phyloP scores from a whole-genome alignment of 2,888 invertebrate species.

The Erynnis tages region DNA sequence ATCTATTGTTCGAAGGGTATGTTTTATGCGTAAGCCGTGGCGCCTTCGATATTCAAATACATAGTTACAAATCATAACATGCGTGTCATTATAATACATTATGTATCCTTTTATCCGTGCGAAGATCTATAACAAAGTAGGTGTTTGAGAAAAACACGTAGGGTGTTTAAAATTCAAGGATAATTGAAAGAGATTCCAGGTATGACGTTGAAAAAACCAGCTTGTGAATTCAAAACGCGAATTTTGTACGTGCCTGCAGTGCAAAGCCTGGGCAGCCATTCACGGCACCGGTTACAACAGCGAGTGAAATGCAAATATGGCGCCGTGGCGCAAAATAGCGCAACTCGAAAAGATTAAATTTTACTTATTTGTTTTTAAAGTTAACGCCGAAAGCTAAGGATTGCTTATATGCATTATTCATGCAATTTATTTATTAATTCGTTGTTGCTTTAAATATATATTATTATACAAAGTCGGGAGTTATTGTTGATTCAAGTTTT shows the following conservation, averaged over 20 bases:
- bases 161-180: constrained; percentile 28
- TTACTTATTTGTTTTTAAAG: constrained; percentile 1
- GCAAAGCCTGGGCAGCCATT: constrained; percentile 31
- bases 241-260: constrained; percentile 32
- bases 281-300: constrained; percentile 34
- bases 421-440: constrained; percentile 1
- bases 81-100: constrained; percentile 11
- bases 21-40: constrained; percentile 13
- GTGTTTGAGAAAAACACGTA: constrained; percentile 23
- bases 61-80: constrained; percentile 17
- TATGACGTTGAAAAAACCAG: constrained; percentile 29
- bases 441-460: too few species aligned
- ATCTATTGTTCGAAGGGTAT: not conserved
- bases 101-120: constrained; percentile 11
- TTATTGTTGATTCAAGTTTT: too few species aligned
- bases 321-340: constrained; percentile 11
- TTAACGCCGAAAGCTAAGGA: not conserved
- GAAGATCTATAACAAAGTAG: constrained; percentile 15
- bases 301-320: constrained; percentile 33
- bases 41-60: constrained; percentile 12
- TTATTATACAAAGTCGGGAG: too few species aligned
- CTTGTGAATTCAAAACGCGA: constrained; percentile 37
- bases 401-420: constrained; percentile 1
- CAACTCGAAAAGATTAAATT: constrained; percentile 7
- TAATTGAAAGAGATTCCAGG: constrained; percentile 27